A percentile compares a stretch with the other conserved stretches of the same genome.
phyloP scores from a whole-genome alignment of 35 echinoderm and acorn worm genomes.

The Eucidaris tribuloides region DNA sequence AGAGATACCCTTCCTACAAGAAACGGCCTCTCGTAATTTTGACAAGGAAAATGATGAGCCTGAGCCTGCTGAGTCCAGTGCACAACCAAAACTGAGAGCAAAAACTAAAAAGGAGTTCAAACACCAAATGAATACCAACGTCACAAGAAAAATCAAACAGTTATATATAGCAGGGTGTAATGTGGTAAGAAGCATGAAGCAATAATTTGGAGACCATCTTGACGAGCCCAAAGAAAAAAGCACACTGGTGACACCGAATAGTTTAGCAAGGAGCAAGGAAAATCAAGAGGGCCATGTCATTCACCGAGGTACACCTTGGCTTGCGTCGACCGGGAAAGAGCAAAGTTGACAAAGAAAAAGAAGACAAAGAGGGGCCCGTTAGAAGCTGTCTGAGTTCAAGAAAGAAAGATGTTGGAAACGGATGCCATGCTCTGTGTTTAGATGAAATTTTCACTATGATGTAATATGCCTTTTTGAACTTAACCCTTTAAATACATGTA shows the following conservation, averaged over 20 bases:
- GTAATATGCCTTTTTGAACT: too few species aligned
- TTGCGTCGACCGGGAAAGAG: neutral
- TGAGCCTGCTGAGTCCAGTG: neutral
- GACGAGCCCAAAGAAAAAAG: constrained; percentile 1
- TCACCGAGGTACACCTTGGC: neutral
- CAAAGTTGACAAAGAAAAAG: neutral
- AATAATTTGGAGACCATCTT: constrained; percentile 20
- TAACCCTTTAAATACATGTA: too few species aligned
- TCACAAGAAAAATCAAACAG: neutral
- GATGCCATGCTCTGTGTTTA: neutral
- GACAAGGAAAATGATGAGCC: constrained; percentile 15
- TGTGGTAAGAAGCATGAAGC: constrained; percentile 5
- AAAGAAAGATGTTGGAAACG: neutral
- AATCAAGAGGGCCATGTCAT: neutral
- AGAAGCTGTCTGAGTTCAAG: neutral
- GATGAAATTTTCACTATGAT: neutral
- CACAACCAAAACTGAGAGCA: neutral
- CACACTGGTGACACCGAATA: neutral
- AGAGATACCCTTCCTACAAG: neutral
- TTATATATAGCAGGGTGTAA: neutral
- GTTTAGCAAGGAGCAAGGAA: neutral
- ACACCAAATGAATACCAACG: neutral
- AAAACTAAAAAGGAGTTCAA: neutral
- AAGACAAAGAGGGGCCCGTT: neutral
- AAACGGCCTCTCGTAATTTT: neutral